Evolutionary conservation across 2,113 vertebrate genomes (phyloP).

Genomic region (Prietella phreatophila): DNA sequence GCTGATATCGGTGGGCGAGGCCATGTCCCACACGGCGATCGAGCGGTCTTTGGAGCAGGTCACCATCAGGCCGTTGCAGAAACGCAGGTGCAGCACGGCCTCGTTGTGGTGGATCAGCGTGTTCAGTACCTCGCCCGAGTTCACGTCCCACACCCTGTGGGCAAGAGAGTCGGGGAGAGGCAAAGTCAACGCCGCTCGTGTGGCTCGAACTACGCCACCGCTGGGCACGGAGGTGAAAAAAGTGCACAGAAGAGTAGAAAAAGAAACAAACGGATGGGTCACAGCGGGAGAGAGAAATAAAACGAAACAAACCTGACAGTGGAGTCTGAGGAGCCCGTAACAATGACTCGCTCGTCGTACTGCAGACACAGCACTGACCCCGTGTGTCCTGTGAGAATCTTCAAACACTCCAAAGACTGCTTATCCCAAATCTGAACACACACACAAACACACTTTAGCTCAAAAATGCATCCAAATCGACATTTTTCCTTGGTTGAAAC

Average conservation of each 20-base stretch:
- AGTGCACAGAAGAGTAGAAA: not conserved
- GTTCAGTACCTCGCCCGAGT: conserved; percentile 94
- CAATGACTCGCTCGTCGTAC: conserved; percentile 96
- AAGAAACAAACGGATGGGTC: not conserved
- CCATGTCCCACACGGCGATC: conserved; percentile 99
- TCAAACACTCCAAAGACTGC: conserved; percentile 95
- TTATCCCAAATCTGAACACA: conserved; percentile 69
- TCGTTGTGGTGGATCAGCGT: conserved; percentile 98
- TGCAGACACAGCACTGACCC: conserved; percentile 97
- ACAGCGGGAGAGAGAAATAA: conserved; percentile 39
- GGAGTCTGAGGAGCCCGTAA: conserved; percentile 98
- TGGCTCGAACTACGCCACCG: not conserved
- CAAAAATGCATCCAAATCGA: not conserved
- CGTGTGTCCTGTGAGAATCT: conserved; percentile 95
- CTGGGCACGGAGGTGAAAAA: not conserved
- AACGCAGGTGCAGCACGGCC: conserved; percentile 92
- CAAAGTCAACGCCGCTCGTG: not conserved
- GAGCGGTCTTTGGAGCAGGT: conserved; percentile 98
- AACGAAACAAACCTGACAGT: conserved; percentile 84
- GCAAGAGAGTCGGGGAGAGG: not conserved
- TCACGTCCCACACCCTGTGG: conserved; percentile 94
- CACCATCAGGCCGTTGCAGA: conserved; percentile 96
- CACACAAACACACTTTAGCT: not conserved
- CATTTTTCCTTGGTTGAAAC: not conserved
- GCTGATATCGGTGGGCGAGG: conserved; percentile 95